Evolutionary conservation across 1,140 invertebrate species (phyloP).

Genomic region (Conus betulinus): DNA sequence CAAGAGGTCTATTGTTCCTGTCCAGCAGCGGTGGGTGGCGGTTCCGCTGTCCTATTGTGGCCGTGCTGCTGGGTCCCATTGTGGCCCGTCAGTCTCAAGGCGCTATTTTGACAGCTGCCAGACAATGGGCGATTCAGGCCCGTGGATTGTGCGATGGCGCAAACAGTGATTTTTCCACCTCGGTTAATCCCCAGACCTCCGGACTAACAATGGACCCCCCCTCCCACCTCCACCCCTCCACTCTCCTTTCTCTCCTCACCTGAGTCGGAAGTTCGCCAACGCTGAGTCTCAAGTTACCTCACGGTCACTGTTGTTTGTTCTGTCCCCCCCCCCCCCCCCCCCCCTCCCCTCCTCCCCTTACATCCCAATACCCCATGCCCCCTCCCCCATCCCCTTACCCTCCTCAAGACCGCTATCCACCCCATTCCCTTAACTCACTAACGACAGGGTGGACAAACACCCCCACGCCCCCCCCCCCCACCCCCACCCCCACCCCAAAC

Average conservation of each 20-base stretch:
- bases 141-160: slow-evolving; percentile 11
- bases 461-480: no score
- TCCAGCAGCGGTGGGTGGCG: background rate
- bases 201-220: background rate
- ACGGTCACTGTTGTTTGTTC: background rate
- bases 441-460: no score
- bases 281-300: background rate
- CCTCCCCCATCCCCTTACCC: no score
- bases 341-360: no score
- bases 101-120: slow-evolving; percentile 29
- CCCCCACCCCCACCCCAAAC: background rate
- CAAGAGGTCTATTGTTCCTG: background rate
- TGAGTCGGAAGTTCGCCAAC: slow-evolving; percentile 2
- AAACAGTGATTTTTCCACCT: slow-evolving; percentile 30
- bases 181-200: slow-evolving; percentile 8
- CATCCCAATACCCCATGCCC: no score
- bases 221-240: background rate
- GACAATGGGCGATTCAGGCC: background rate
- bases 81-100: background rate
- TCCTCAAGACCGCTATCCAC: no score
- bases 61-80: no score
- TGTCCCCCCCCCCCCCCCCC: no score
- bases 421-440: no score
- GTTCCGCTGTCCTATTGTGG: background rate
- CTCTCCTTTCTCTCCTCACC: background rate